Conservation (phyloP, 2,113 vertebrate species). For the Pavo muticus region DNA sequence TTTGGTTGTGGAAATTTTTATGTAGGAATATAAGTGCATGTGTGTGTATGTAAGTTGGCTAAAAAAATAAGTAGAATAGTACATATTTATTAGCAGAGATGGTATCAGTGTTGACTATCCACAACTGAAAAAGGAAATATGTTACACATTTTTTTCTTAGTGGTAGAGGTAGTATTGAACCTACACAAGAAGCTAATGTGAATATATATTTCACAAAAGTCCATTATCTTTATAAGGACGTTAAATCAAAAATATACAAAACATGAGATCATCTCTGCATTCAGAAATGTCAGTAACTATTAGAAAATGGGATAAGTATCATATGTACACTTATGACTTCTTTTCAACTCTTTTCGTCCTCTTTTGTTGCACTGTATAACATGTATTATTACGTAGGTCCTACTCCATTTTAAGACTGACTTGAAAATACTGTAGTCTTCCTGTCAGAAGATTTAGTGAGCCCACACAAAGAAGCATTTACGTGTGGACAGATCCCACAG, state of each 20-base stretch:
- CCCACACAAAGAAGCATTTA: background rate
- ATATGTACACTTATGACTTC: background rate
- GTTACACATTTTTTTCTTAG: background rate
- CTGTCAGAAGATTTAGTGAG: background rate
- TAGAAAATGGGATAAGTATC: background rate
- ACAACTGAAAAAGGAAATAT: too few species aligned
- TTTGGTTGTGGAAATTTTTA: background rate
- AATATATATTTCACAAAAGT: background rate
- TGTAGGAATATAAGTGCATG: accelerated
- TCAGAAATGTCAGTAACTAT: background rate
- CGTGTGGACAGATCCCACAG: background rate
- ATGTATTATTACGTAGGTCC: background rate
- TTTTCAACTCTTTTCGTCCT: background rate
- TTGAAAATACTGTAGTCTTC: background rate
- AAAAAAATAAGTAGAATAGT: background rate
- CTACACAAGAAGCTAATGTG: background rate
- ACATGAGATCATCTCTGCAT: background rate
- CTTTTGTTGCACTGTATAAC: background rate
- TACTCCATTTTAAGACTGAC: background rate
- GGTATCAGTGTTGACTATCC: background rate
- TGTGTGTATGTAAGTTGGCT: background rate
- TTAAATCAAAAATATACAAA: background rate
- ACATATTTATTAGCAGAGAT: background rate
- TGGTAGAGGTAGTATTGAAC: background rate
- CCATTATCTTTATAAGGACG: background rate